phyloP scores from a whole-genome alignment of 2,888 invertebrate species.

The Lamellibrachia columna region DNA sequence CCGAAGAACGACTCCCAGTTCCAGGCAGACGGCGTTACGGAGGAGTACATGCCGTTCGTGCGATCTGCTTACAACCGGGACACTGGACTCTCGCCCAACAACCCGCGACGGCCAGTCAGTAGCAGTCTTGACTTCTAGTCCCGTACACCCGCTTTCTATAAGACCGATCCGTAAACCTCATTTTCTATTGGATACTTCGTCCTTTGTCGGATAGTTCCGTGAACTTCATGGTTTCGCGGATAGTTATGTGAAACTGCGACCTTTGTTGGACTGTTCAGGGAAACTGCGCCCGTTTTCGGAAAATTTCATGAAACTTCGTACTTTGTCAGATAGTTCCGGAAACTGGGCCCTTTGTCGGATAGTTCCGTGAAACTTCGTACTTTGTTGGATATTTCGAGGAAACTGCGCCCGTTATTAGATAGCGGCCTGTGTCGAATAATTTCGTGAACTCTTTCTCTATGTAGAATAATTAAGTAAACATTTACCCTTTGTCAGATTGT shows the following conservation, averaged over 20 bases:
- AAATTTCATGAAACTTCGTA: no score
- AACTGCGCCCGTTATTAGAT: no score
- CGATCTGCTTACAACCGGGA: slow-evolving; percentile 70
- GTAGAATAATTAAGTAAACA: no score
- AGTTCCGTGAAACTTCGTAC: no score
- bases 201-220: not conserved
- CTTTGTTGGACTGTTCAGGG: not conserved
- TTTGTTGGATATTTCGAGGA: no score
- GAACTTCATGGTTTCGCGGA: no score
- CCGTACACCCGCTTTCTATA: not conserved
- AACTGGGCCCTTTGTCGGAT: no score
- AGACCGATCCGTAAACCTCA: not conserved
- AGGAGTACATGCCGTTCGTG: slow-evolving; percentile 70
- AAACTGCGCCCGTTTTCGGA: not conserved
- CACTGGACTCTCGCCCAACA: slow-evolving; percentile 72
- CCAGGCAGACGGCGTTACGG: slow-evolving; percentile 74
- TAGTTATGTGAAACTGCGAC: no score
- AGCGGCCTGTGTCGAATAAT: no score
- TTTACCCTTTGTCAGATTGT: no score
- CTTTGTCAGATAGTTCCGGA: no score
- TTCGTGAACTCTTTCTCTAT: no score
- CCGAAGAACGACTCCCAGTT: slow-evolving; percentile 67
- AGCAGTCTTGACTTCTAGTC: not conserved
- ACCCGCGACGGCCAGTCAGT: slow-evolving; percentile 80
- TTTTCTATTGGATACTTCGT: not conserved